Evolutionary conservation across 2,888 invertebrate genomes (phyloP).

Genomic region (Yponomeuta malinellus): DNA sequence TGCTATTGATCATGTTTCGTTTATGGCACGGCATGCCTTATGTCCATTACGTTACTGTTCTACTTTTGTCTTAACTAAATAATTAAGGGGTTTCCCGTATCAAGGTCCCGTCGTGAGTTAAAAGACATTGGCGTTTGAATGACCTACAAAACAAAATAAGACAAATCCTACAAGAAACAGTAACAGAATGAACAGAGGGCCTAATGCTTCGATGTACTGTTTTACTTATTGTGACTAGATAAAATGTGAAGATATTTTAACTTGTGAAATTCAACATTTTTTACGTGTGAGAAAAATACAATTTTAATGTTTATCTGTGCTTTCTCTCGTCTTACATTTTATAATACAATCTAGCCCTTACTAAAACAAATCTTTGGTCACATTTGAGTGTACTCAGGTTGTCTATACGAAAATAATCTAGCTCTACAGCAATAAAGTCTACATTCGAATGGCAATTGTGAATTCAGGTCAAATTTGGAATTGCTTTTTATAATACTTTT

Average conservation of each 20-base stretch:
- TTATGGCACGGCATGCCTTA: constrained; percentile 45
- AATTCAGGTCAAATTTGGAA: constrained; percentile 2
- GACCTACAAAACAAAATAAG: too few relatives aligned
- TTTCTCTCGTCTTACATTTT: constrained; percentile 24
- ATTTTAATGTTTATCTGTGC: constrained; percentile 1
- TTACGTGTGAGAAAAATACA: constrained; percentile 19
- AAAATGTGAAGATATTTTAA: constrained; percentile 15
- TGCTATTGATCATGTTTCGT: constrained; percentile 19
- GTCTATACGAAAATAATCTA: constrained; percentile 17
- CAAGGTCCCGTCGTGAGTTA: too few relatives aligned
- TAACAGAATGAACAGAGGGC: neutral
- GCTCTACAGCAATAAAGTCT: constrained; percentile 5
- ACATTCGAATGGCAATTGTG: constrained; percentile 5
- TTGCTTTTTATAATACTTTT: constrained; percentile 51
- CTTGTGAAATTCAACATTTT: constrained; percentile 37
- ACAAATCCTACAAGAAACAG: neutral
- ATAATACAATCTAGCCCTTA: constrained; percentile 41
- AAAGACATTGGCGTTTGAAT: too few relatives aligned
- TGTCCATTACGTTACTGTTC: neutral
- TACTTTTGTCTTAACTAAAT: neutral
- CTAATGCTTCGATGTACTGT: constrained; percentile 26
- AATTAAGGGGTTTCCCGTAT: too few relatives aligned
- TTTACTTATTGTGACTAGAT: constrained; percentile 54
- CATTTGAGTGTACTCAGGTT: constrained; percentile 50
- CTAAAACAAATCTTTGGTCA: constrained; percentile 63